Conservation (phyloP, 2,113 vertebrate species). For the Microtus pennsylvanicus region DNA sequence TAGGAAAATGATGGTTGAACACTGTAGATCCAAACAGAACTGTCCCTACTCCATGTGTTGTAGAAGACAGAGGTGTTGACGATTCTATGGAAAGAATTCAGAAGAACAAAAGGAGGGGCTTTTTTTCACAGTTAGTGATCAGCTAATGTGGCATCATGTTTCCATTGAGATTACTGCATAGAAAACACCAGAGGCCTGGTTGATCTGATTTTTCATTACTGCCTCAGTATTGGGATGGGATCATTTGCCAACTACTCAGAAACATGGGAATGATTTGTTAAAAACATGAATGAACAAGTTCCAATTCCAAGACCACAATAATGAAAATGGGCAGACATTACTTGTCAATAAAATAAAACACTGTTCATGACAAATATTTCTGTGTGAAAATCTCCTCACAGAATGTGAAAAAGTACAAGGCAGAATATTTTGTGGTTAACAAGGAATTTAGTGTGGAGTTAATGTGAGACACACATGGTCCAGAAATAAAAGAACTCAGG, state of each 20-base stretch:
- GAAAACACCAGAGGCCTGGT: neutral
- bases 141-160: neutral
- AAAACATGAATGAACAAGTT: neutral
- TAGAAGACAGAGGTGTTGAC: neutral
- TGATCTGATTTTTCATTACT: neutral
- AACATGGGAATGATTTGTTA: neutral
- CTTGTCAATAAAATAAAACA: constrained; percentile 20
- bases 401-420: neutral
- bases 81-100: neutral
- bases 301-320: neutral
- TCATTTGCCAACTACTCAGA: neutral
- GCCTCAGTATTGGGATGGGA: neutral
- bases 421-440: neutral
- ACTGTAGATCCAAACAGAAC: neutral
- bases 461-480: neutral
- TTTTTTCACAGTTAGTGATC: neutral
- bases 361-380: neutral
- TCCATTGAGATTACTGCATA: neutral
- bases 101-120: neutral
- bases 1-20: neutral
- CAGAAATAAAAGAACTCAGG: neutral
- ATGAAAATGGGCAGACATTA: neutral
- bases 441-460: neutral
- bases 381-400: neutral
- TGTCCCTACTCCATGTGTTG: neutral